Percentiles rank a stretch among this genome's conserved stretches.
phyloP scores from a whole-genome alignment of 2,797 vertebrate species.

The Hydrophis major region DNA sequence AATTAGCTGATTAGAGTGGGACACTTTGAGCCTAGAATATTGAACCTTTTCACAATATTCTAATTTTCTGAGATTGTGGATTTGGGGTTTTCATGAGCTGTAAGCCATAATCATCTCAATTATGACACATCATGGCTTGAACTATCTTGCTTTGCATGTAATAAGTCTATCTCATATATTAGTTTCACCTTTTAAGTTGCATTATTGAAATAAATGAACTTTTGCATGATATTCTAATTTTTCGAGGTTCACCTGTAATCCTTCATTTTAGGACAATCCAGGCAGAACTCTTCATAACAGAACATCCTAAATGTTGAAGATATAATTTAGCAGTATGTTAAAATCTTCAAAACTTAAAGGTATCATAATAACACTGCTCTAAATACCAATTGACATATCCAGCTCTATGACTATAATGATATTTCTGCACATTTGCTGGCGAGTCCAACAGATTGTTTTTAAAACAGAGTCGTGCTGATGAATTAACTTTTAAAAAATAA shows the following conservation, averaged over 20 bases:
- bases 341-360: background rate
- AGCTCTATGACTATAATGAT: background rate
- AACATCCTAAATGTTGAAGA: background rate
- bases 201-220: no score
- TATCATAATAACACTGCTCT: background rate
- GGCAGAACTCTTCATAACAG: background rate
- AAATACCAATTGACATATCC: background rate
- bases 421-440: background rate
- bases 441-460: background rate
- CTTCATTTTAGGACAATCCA: background rate
- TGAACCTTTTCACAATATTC: no score
- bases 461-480: background rate
- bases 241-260: background rate
- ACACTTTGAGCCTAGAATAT: no score
- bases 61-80: no score
- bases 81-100: no score
- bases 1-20: no score
- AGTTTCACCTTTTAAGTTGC: no score
- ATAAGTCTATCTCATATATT: no score
- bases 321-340: background rate
- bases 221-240: no score
- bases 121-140: no score
- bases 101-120: no score
- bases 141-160: no score
- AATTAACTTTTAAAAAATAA: background rate